Evolutionary conservation across 2,113 vertebrate genomes (phyloP).

Genomic region (Gnathonemus echidnorhynchus): DNA sequence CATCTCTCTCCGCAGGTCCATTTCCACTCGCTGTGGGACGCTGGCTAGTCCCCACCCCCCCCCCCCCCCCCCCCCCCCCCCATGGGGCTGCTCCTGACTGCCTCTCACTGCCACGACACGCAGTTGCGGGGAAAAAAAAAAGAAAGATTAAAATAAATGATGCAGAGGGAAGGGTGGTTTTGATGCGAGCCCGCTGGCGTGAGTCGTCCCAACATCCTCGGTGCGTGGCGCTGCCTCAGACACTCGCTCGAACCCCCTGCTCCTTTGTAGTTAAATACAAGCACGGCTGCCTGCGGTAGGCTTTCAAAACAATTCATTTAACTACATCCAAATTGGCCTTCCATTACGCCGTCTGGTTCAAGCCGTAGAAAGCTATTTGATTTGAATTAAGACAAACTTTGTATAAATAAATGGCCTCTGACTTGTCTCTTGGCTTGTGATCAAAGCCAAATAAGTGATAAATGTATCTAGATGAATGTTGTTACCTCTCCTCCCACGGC

Average conservation of each 20-base stretch:
- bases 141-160: not conserved
- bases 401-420: conserved; percentile 26
- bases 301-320: conserved; percentile 13
- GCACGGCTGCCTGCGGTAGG: not conserved
- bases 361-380: conserved; percentile 28
- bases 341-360: conserved; percentile 18
- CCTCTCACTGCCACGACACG: not conserved
- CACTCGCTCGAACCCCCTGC: not conserved
- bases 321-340: conserved; percentile 5
- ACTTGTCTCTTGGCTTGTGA: conserved; percentile 17
- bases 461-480: not conserved
- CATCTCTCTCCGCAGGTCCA: not conserved
- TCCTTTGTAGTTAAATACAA: not conserved
- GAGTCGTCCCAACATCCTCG: not conserved
- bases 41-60: not conserved
- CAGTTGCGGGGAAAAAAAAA: not conserved
- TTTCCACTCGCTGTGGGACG: not conserved
- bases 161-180: not conserved
- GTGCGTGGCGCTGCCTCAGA: not conserved
- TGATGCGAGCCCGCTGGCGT: not conserved
- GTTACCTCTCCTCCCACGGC: not conserved
- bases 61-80: not conserved
- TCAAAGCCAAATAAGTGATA: conserved; percentile 19
- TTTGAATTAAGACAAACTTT: conserved; percentile 27
- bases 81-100: not conserved